Base-by-base conservation (phyloP, 2,113 vertebrate genomes). In the Phalacrocorax brasilianus region DNA sequence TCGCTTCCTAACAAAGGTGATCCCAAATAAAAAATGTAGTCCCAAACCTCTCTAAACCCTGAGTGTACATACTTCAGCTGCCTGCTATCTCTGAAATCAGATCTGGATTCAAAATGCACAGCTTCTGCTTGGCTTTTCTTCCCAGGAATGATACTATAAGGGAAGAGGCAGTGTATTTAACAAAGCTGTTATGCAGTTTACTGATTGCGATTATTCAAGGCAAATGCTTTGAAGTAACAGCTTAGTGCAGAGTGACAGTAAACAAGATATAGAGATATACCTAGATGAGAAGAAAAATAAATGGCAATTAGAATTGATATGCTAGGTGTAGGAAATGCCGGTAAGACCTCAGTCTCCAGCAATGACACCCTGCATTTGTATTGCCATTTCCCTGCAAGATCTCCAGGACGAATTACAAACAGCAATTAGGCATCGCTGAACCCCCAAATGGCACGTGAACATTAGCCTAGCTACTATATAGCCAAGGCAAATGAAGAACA, bases 261-360 rank as follows among this genome's bases (percentile, higher is more conserved):
- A 96, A 97, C 93, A 97, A 97, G 97, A 97, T 97, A 12, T 66
- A 95, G 94, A 97, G 96, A 97, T 97, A 97, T 59, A 97, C 86
- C 86, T 59, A 89, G 95, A 96, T 96, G 81, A 97, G 97, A 91
- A 89, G 95, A 66, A 94, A 94, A 97, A 95, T 97, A 97, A 97
- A 96, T 88, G 94, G 92, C 95, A 96, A 95, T 96, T 96, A 94
- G 89, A 92, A 97, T 94, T 95, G n/a, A 67, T 95, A 94, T 52
- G 42, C 87, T 89, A 94, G 82, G 84, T 91, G 67, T 67, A 55
- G 62, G 59, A 88, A 95, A 79, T 0, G 27, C 32, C 1, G 0
- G 45, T 8, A 18, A 92, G 74, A 73, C 62, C 74, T 85, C 77
- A 16, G 23, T 44, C 47, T 91, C 71, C 50, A 58, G 55, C 89